Percentiles rank a stretch among this genome's conserved stretches.
These are phyloP conservation scores for Chlorospingus semifuscus DNA, from an alignment of 2,797 vertebrate genomes.

Conservation along the genomic window DNA sequence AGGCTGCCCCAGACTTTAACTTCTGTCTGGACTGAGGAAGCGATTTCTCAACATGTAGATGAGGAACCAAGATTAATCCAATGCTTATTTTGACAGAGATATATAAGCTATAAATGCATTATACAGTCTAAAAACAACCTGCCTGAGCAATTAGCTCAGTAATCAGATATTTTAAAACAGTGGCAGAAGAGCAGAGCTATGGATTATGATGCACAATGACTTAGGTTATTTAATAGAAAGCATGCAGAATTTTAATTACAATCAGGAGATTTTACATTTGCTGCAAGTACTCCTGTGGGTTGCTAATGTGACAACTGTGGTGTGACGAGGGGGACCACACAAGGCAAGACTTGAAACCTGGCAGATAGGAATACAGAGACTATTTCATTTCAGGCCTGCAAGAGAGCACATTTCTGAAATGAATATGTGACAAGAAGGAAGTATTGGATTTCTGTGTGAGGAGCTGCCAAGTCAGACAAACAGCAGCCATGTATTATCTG, in stretches of 20 bases:
- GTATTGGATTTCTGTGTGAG: slow-evolving; percentile 5
- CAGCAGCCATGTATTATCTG: slow-evolving; percentile 10
- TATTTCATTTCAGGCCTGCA: background rate
- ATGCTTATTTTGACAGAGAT: background rate
- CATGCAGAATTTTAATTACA: background rate
- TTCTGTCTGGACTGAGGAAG: background rate
- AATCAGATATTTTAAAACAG: background rate
- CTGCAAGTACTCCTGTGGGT: background rate
- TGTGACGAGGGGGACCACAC: background rate
- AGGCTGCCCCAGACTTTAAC: background rate
- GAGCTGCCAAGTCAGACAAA: slow-evolving; percentile 18
- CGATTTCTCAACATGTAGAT: background rate
- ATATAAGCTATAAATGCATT: background rate
- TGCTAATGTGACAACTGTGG: background rate
- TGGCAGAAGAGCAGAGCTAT: background rate
- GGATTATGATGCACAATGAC: background rate
- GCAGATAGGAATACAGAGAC: background rate
- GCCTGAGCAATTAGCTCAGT: background rate
- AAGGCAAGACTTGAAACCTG: background rate
- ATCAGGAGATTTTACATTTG: background rate
- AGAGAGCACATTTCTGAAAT: background rate
- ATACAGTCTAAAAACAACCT: background rate
- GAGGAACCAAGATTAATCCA: background rate
- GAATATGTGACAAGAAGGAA: slow-evolving; percentile 3
- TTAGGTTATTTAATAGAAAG: background rate